Evolutionary conservation across 1,140 invertebrate genomes (phyloP), one percentile per base, ranked within the genome.

Genomic region (Drosophila ambigua): DNA sequence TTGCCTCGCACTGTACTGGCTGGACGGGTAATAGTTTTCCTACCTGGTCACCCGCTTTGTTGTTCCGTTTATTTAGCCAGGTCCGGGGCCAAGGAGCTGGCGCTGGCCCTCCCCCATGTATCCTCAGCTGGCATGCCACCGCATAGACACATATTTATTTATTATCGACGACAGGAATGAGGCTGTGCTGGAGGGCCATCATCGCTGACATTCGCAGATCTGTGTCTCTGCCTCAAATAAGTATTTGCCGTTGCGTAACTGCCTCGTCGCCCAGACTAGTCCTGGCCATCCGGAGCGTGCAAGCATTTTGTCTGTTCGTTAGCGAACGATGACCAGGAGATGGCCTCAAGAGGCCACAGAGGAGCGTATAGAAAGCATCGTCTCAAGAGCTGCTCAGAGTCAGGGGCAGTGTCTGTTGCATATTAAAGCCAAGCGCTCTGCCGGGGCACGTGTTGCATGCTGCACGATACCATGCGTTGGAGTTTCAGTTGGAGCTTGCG

Each of bases 71-170:
- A 28, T 57, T 65, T 61, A 66, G 66, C 31, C 62, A 46, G 41
- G 20, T 24, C 7, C 28, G 2, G 2, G 28, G 31, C 13, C 35
- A 57, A 52, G 51, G 55, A 60, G 50, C 45, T 48, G 51, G 51
- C 55, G n/a, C 46, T 65, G 20, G 20, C 20, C 2, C 20, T 20
- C 20, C 20, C 1, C 4, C 41, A 41, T 75, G 72, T 50, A 41
- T 62, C 69, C 53, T 66, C 53, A 62, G 57, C 68, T 65, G 63
- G 82, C 82, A 85, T 85, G 74, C 82, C 83, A 79, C 66, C 75
- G 82, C 83, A 88, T 79, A 76, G 74, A 82, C 83, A 87, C 83
- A 87, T 82, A 87, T 88, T 87, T 87, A 87, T 87, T 87, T 87
- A 88, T 87, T 87, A 87, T 87, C 82, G 83, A 85, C 78, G 64